phyloP scores from a whole-genome alignment of 2,888 invertebrate species.

The Polydrusus cervinus region DNA sequence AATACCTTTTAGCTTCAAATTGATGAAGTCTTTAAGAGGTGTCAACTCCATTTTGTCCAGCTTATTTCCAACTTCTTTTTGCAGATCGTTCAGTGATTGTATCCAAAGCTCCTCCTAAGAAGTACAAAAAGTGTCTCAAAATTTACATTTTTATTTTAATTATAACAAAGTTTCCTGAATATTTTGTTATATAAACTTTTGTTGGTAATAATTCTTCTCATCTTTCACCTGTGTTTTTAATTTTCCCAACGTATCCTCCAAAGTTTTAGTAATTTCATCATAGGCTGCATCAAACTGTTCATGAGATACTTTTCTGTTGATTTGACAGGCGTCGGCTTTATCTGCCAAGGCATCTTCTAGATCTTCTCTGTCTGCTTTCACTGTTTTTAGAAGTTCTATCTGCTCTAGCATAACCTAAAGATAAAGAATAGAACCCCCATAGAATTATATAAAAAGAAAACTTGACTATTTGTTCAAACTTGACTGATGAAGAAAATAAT shows the following conservation, averaged over 20 bases:
- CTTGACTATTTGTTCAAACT: too few relatives aligned
- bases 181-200: too few relatives aligned
- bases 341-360: slow-evolving; percentile 82
- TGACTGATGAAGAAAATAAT: too few relatives aligned
- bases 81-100: slow-evolving; percentile 79
- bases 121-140: neutral
- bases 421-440: neutral
- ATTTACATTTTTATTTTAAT: too few relatives aligned
- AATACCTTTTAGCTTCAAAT: slow-evolving; percentile 75
- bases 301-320: slow-evolving; percentile 83
- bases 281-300: slow-evolving; percentile 82
- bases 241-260: slow-evolving; percentile 79
- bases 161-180: too few relatives aligned
- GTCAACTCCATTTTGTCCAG: slow-evolving; percentile 79
- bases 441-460: too few relatives aligned
- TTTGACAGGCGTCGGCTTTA: slow-evolving; percentile 81
- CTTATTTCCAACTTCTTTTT: slow-evolving; percentile 79
- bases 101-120: slow-evolving; percentile 79
- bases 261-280: slow-evolving; percentile 77
- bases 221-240: slow-evolving; percentile 75
- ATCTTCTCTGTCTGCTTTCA: slow-evolving; percentile 82
- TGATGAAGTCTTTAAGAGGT: slow-evolving; percentile 79
- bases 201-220: neutral
- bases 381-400: slow-evolving; percentile 77
- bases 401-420: slow-evolving; percentile 77